Evolutionary conservation across 2,888 invertebrate genomes (phyloP).

Genomic region (Lumbricus terrestris): DNA sequence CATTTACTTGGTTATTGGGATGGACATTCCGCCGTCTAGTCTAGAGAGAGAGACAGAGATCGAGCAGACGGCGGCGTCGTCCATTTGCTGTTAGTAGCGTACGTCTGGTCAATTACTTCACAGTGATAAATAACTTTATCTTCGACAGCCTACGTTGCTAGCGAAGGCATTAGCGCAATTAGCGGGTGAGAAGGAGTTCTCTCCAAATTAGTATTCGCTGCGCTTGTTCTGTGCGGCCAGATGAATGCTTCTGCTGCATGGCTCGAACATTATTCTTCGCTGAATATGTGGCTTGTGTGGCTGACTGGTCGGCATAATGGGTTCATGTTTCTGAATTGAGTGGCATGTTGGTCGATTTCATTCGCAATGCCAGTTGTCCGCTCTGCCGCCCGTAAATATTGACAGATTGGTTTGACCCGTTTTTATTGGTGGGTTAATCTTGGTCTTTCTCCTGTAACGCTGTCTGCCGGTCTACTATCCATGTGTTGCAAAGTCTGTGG

Average conservation of each 20-base stretch:
- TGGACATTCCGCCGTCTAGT: background rate
- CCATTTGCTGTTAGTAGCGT: background rate
- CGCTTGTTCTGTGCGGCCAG: background rate
- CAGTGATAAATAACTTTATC: background rate
- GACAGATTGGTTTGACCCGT: background rate
- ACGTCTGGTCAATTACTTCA: background rate
- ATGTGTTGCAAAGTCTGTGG: background rate
- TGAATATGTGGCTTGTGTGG: too few species aligned
- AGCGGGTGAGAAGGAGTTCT: background rate
- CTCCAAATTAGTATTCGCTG: background rate
- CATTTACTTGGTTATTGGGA: background rate
- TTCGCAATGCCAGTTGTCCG: background rate
- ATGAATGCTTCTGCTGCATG: background rate
- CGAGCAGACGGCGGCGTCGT: background rate
- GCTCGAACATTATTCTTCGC: background rate
- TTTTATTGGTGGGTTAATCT: background rate
- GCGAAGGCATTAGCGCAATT: constrained; percentile 3
- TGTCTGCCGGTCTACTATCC: too few species aligned
- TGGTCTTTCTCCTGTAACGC: background rate
- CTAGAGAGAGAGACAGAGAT: too few species aligned
- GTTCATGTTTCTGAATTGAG: constrained; percentile 3
- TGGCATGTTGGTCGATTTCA: background rate
- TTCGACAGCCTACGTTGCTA: background rate
- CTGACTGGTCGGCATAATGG: background rate
- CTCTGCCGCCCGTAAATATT: background rate